Conservation (phyloP, 2,113 vertebrate species). For the Zosterops japonicus region DNA sequence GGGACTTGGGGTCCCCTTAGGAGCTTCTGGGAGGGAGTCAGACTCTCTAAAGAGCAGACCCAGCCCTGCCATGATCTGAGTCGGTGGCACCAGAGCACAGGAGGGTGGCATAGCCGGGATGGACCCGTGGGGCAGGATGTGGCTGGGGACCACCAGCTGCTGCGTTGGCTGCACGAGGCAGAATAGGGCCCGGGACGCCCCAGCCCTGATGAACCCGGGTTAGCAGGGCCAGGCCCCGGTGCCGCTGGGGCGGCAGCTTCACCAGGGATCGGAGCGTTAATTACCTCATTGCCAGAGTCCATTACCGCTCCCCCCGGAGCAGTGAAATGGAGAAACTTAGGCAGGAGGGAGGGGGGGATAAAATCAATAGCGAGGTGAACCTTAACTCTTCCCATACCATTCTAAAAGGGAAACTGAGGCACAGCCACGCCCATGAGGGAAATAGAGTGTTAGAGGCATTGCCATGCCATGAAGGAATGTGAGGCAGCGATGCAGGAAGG, state of each 20-base stretch:
- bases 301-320: slow-evolving; percentile 53
- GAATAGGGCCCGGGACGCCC: background rate
- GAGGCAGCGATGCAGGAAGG: background rate
- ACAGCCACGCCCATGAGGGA: background rate
- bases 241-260: background rate
- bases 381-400: background rate
- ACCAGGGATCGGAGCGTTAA: slow-evolving; percentile 34
- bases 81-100: fast-evolving
- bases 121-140: background rate
- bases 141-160: fast-evolving
- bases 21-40: background rate
- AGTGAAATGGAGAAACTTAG: slow-evolving; percentile 28
- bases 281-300: slow-evolving; percentile 64
- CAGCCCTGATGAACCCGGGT: background rate
- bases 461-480: background rate
- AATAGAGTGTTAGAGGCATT: background rate
- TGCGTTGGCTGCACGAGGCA: no score
- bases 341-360: background rate
- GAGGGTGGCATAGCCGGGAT: fast-evolving
- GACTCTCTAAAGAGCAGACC: background rate
- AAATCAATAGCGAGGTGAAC: background rate
- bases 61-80: fast-evolving
- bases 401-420: background rate
- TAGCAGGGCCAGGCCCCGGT: background rate
- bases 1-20: fast-evolving